Evolutionary conservation across 2,797 vertebrate species (phyloP).

Genomic region (Sebastes vulpes): DNA sequence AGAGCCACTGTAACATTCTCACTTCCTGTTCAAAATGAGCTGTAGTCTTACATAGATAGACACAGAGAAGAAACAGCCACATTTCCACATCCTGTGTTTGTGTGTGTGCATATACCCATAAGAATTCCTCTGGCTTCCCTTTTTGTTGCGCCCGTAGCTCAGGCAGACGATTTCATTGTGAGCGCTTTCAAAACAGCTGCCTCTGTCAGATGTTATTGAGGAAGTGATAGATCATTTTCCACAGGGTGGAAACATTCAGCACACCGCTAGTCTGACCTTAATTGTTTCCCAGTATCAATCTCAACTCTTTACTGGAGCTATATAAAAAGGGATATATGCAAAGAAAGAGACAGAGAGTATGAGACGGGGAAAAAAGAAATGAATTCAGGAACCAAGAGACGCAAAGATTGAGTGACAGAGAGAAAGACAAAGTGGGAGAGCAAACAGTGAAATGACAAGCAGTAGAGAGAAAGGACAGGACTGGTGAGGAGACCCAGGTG

Average conservation of each 20-base stretch:
- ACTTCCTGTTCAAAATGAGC: conserved; percentile 36
- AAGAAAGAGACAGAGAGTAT: neutral
- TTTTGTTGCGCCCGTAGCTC: conserved; percentile 30
- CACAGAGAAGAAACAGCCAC: conserved; percentile 4
- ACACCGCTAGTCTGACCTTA: conserved; percentile 30
- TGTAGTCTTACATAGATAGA: neutral
- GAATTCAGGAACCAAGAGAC: neutral
- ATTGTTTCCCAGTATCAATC: conserved; percentile 62
- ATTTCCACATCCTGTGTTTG: conserved; percentile 30
- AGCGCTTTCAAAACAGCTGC: conserved; percentile 67
- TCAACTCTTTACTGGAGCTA: conserved; percentile 14
- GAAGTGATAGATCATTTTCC: conserved; percentile 71
- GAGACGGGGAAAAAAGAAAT: neutral
- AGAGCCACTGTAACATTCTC: conserved; percentile 7
- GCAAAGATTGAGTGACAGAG: neutral
- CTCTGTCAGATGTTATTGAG: conserved; percentile 65
- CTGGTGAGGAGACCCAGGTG: conserved; percentile 10
- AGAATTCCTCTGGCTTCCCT: conserved; percentile 45
- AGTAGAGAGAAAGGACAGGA: neutral
- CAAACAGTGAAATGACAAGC: conserved; percentile 16
- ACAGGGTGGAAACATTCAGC: conserved; percentile 34
- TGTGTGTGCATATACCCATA: conserved; percentile 2
- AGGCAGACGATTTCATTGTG: conserved; percentile 41
- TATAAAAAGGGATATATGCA: conserved; percentile 3
- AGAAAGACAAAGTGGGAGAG: neutral